Percentiles rank a stretch among this genome's conserved stretches.
These are phyloP conservation scores for Aldrovandia affinis DNA, from an alignment of 2,797 vertebrate genomes.

Conservation along the genomic window DNA sequence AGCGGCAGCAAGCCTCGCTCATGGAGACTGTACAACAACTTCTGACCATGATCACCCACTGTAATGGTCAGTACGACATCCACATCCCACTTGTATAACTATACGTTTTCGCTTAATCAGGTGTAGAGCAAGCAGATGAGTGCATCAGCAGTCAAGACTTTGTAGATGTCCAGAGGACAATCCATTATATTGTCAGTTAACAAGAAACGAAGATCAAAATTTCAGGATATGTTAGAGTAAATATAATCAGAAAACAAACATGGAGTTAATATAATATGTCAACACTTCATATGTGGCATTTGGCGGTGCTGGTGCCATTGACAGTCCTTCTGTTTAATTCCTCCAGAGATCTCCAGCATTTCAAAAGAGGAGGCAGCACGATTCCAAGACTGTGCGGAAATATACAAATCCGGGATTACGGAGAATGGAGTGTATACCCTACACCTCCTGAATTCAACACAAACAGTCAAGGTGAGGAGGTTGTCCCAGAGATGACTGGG, in stretches of 20 bases:
- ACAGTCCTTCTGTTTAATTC: background rate
- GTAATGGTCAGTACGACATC: slow-evolving; percentile 70
- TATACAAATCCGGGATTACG: slow-evolving; percentile 73
- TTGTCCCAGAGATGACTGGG: background rate
- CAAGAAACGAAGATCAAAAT: background rate
- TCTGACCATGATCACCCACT: slow-evolving; percentile 71
- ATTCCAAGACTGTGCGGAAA: slow-evolving; percentile 79
- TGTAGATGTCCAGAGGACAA: background rate
- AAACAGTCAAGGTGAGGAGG: slow-evolving; percentile 70
- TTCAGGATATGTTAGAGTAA: background rate
- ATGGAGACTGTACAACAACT: slow-evolving; percentile 75
- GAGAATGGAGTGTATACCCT: slow-evolving; percentile 77
- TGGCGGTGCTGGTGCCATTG: background rate
- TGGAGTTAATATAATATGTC: background rate
- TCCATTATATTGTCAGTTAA: too few species aligned
- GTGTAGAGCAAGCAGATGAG: slow-evolving; percentile 31
- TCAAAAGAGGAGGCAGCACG: slow-evolving; percentile 60
- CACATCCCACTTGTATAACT: slow-evolving; percentile 26
- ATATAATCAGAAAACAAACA: background rate
- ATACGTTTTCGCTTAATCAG: background rate
- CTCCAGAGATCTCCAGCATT: slow-evolving; percentile 67
- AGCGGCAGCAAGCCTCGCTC: slow-evolving; percentile 75
- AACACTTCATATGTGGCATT: background rate
- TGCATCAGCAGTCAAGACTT: slow-evolving; percentile 14
- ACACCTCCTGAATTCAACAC: slow-evolving; percentile 72